Evolutionary conservation across 2,797 vertebrate species (phyloP).

Genomic region (Pelochelys cantorii): DNA sequence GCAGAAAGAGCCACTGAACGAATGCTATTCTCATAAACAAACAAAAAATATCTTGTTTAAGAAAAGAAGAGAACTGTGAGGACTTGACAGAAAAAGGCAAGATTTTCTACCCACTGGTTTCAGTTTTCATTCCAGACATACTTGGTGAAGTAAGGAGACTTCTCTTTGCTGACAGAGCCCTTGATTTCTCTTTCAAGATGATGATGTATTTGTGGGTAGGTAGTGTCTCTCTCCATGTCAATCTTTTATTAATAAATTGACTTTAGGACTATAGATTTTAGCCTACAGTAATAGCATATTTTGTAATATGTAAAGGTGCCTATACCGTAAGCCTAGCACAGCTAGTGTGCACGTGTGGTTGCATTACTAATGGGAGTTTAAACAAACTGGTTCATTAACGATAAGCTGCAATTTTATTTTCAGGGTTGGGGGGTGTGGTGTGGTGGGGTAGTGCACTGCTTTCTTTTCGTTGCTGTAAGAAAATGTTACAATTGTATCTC

Average conservation of each 20-base stretch:
- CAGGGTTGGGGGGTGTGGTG: neutral
- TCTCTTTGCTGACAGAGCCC: slow-evolving; percentile 84
- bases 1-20: slow-evolving; percentile 80
- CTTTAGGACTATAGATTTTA: slow-evolving; percentile 72
- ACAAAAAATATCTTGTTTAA: slow-evolving; percentile 76
- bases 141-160: slow-evolving; percentile 88
- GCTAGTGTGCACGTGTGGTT: slow-evolving; percentile 46
- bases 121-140: slow-evolving; percentile 85
- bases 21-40: slow-evolving; percentile 82
- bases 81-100: slow-evolving; percentile 84
- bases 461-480: slow-evolving; percentile 31
- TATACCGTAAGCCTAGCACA: slow-evolving; percentile 51
- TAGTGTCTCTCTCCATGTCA: slow-evolving; percentile 80
- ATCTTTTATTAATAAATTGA: slow-evolving; percentile 78
- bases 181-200: slow-evolving; percentile 88
- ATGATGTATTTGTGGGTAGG: slow-evolving; percentile 95
- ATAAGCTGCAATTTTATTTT: slow-evolving; percentile 73
- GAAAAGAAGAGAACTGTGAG: slow-evolving; percentile 81
- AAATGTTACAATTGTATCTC: neutral
- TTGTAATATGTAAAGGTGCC: slow-evolving; percentile 55
- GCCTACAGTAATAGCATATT: slow-evolving; percentile 55
- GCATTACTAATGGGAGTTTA: slow-evolving; percentile 68
- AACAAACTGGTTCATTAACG: slow-evolving; percentile 68
- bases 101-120: slow-evolving; percentile 83
- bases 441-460: slow-evolving; percentile 9